Evolutionary conservation across 2,113 vertebrate genomes (phyloP).

Genomic region (Syngnathus floridae): DNA sequence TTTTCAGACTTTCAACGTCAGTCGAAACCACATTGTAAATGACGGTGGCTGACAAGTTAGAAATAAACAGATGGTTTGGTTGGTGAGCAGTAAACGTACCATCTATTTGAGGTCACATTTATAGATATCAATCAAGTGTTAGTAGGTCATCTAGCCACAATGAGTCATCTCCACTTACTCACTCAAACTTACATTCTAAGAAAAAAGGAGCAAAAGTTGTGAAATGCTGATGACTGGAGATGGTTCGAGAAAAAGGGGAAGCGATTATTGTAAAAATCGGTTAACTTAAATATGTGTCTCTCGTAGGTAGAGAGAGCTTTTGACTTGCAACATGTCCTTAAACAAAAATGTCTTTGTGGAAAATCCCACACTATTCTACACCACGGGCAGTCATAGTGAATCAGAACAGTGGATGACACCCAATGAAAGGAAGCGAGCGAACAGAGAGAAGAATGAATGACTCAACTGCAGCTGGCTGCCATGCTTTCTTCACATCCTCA

Average conservation of each 20-base stretch:
- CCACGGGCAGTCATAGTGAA: constrained; percentile 25
- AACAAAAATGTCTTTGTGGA: not conserved
- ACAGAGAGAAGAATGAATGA: constrained; percentile 50
- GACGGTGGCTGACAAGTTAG: not conserved
- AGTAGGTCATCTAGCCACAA: constrained; percentile 21
- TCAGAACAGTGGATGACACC: constrained; percentile 27
- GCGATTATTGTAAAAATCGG: constrained; percentile 25
- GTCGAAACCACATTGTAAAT: not conserved
- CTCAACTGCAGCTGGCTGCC: constrained; percentile 63
- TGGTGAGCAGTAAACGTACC: constrained; percentile 2
- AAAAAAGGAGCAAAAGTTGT: constrained; percentile 1
- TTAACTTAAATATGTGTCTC: constrained; percentile 16
- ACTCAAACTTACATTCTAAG: constrained; percentile 23
- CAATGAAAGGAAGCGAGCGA: constrained; percentile 27
- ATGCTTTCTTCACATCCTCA: constrained; percentile 66
- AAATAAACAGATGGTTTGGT: not conserved
- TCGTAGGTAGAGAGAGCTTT: not conserved
- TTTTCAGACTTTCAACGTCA: not conserved
- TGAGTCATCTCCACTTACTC: constrained; percentile 59
- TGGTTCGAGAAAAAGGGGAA: constrained; percentile 9
- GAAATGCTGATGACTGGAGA: constrained; percentile 10
- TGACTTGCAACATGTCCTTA: not conserved
- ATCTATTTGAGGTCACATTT: constrained; percentile 12
- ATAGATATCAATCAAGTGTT: constrained; percentile 28
- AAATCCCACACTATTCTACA: not conserved